Base-by-base conservation (phyloP, 2,888 invertebrate genomes). In the Odontothrips loti region DNA sequence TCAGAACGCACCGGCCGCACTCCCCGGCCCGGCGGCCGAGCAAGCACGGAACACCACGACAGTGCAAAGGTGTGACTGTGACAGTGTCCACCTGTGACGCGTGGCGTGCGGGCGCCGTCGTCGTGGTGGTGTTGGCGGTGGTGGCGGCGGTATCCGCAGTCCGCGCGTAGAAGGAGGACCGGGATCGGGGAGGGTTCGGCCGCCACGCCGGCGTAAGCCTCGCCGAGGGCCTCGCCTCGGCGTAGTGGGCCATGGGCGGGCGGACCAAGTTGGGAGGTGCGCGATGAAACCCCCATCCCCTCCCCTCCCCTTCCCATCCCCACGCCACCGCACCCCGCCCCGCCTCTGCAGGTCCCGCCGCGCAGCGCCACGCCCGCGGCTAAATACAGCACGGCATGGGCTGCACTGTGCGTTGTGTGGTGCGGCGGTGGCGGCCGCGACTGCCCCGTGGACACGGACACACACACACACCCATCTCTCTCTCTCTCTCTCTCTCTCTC, bases 221-320 rank as follows among this genome's bases (percentile, higher is more conserved):
- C 58, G 68, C n/a, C 68, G 23, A 20, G 63, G 63, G 63, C 51
- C 51, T 3, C 51, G 15, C 51, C 51, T 20, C 51, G 51, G 51
- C 51, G 34, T 43, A 43, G 58, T 20, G 58, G 58, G 20, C 68
- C 68, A 68, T 68, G 68, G 68, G 68, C 68, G 68, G 68, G 68
- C 68, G 68, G 68, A 68, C 68, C 68, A 68, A 68, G 68, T 68
- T 68, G 68, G 68, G 68, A 68, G 68, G 68, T 68, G 68, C 27
- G 68, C 68, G 68, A 23, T 23, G 68, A 68, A 23, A 23, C 27
- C 68, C 23, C 23, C 63, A 3, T 4, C 63, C 68, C 23, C 68
- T 23, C 27, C 68, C 23, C 23, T 23, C 68, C 27, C 68, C 68
- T 6, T 23, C n/a, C 68, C 51, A 48, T n/a, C 48, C 10, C 48